Evolutionary conservation across 2,113 vertebrate genomes (phyloP), one percentile per base, ranked within the genome.

Genomic region (Hiodon alosoides): DNA sequence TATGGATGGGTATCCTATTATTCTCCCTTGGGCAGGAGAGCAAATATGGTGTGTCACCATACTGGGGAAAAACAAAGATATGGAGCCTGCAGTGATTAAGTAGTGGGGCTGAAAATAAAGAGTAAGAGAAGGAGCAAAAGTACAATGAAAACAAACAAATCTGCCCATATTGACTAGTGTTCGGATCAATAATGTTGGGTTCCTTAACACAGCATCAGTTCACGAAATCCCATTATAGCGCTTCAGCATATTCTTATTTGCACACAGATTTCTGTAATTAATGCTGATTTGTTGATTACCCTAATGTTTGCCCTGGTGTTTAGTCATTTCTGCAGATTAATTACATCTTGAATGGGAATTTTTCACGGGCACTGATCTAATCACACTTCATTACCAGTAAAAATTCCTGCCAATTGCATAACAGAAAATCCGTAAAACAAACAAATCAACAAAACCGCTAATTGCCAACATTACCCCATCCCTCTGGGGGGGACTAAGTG

Each of bases 281-380:
- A 58, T 55, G 64, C 13, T 48, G 52, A 67, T 74, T 74, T 13
- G 62, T 66, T 75, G n/a, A 51, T 53, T 75, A 47, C 14, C 65
- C 73, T 5, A 2, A 31, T 13, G 47, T 74, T 67, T 47, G 14
- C 14, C 65, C 73, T 5, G 1, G 11, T 13, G 47, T 74, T 67
- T 47, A 67, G 64, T 58, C 46, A 10, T 64, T 55, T 75, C 46
- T 67, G 16, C 10, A 58, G 46, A 48, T 67, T 68, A 75, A 59
- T 67, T 75, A 65, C 54, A 68, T 75, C 14, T 67, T 55, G 9
- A 57, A 74, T 66, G 52, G 52, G 66, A 54, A 74, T 55, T 74
- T 59, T 71, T 10, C 70, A 50, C 16, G 4, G 62, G 52, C 52
- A 48, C 64, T 50, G 64, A 57, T 74, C 73, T 50, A 75, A 68